Evolutionary conservation across 2,113 vertebrate species (phyloP), one percentile per base, ranked within the genome.

Genomic region (Pomatorhinus ruficollis): DNA sequence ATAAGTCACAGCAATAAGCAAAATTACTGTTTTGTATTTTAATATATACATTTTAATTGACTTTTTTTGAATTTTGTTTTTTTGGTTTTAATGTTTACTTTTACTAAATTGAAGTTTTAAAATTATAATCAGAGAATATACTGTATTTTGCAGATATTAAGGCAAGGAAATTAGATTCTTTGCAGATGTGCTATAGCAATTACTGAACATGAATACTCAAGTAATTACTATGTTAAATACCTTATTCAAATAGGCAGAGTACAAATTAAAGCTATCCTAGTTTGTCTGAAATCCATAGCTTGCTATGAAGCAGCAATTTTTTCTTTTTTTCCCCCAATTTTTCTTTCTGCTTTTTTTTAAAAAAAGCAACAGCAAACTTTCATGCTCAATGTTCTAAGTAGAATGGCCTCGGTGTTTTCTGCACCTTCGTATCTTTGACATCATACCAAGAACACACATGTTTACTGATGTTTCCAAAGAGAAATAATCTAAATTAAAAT

Each of bases 181-280:
- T 82, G 75, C 96, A 97, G 84, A 97, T 97, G 92, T 93, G 80
- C 37, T 94, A 79, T 86, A 68, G 89, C 47, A 97, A 97, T 90
- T 97, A 96, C 94, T 96, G 80, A 93, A 97, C 35, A 95, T 94
- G 90, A 97, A 94, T 95, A 90, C 72, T 53, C 64, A 89, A 90
- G 79, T 96, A 96, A 97, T 97, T 96, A 89, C 87, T 94, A 60
- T 91, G 91, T 92, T 96, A 95, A 96, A 96, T 95, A 97, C 63
- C 86, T 95, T 95, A 95, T 89, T 94, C 78, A 96, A 96, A 93
- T 42, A 88, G 64, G n/a, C 78, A 95, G 28, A 57, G 17, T 76
- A 53, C 81, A 96, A 95, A 96, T 96, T 89, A 96, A 97, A 96
- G 33, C 85, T 83, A 83, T 44, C 31, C 39, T 70, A 84, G 72